Percentiles rank a stretch among this genome's conserved stretches.
phyloP scores from a whole-genome alignment of 2,113 vertebrate genomes.

The Antennarius striatus region DNA sequence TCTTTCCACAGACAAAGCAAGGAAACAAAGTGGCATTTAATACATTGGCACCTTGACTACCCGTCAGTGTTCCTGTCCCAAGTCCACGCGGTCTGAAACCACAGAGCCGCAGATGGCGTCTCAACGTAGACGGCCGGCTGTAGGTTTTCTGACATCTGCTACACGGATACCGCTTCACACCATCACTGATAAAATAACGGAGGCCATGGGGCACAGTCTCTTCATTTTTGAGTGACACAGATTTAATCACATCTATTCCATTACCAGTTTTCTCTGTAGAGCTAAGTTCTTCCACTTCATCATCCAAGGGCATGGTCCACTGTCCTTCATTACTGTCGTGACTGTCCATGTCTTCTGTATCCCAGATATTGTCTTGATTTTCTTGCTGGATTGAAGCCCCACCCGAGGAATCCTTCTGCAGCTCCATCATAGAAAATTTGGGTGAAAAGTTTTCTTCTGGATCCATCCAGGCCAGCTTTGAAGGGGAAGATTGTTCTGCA shows the following conservation, averaged over 20 bases:
- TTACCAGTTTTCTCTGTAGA: constrained; percentile 37
- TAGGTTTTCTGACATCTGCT: constrained; percentile 78
- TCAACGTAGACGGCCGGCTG: constrained; percentile 72
- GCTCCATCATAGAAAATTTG: constrained; percentile 33
- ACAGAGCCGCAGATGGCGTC: constrained; percentile 75
- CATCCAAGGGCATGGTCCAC: constrained; percentile 78
- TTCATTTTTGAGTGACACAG: constrained; percentile 17
- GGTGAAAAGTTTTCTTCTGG: constrained; percentile 57
- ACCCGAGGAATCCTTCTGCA: constrained; percentile 17
- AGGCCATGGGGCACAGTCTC: constrained; percentile 23
- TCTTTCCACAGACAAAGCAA: constrained; percentile 74
- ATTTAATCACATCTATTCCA: constrained; percentile 17
- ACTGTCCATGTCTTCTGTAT: constrained; percentile 7
- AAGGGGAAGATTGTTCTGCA: constrained; percentile 20
- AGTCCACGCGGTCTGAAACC: constrained; percentile 57
- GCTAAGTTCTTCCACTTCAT: constrained; percentile 66
- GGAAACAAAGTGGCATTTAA: constrained; percentile 60
- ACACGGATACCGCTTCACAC: constrained; percentile 74
- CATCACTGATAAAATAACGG: constrained; percentile 67
- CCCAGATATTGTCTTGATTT: constrained; percentile 39
- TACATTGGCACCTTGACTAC: not conserved
- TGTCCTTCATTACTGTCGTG: constrained; percentile 50
- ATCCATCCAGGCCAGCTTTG: constrained; percentile 41
- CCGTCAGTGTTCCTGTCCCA: constrained; percentile 15
- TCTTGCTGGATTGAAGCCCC: constrained; percentile 22